Conservation (phyloP, 2,113 vertebrate genomes). For the Rynchops niger region DNA sequence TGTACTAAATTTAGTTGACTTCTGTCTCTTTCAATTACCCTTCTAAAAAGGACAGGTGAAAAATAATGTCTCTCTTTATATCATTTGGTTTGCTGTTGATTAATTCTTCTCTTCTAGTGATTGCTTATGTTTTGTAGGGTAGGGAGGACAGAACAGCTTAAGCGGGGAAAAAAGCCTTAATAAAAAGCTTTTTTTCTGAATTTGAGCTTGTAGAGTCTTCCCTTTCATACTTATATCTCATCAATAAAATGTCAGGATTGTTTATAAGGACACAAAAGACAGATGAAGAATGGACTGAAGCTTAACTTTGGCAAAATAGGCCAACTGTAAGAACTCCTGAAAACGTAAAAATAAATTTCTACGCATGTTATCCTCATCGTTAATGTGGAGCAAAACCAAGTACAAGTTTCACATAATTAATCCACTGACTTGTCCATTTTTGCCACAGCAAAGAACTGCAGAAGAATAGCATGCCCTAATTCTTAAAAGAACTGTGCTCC, state of each 20-base stretch:
- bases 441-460: not conserved
- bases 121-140: not conserved
- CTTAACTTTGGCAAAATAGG: not conserved
- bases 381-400: not conserved
- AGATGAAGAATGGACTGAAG: not conserved
- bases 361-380: not conserved
- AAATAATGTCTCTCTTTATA: slow-evolving; percentile 32
- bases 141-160: not conserved
- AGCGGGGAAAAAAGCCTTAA: not conserved
- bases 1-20: slow-evolving; percentile 66
- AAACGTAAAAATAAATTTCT: not conserved
- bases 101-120: slow-evolving; percentile 1
- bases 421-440: not conserved
- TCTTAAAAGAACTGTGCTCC: not conserved
- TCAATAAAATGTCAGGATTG: not conserved
- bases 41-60: slow-evolving; percentile 39
- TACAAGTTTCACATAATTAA: not conserved
- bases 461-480: not conserved
- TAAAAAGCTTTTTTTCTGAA: not conserved
- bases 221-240: not conserved
- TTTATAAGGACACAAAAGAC: not conserved
- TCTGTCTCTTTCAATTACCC: slow-evolving; percentile 61
- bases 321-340: not conserved
- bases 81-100: slow-evolving; percentile 43
- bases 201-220: not conserved